Evolutionary conservation across 2,113 vertebrate species (phyloP).

Genomic region (Galemys pyrenaicus): DNA sequence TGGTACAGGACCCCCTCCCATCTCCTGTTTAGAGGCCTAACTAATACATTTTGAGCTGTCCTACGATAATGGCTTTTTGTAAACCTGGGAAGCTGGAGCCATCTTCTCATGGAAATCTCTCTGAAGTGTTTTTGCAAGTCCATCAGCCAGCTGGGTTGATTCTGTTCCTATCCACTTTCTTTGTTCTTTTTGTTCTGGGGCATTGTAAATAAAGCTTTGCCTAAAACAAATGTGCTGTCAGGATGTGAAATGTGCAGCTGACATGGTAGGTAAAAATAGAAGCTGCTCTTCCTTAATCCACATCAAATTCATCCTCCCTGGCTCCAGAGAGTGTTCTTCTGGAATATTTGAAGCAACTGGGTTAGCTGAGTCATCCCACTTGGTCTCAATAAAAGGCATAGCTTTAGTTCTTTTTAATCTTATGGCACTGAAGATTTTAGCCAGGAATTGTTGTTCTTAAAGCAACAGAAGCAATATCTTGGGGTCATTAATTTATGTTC

Average conservation of each 20-base stretch:
- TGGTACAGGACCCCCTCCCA: neutral
- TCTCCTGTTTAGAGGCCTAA: neutral
- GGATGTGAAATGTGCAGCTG: neutral
- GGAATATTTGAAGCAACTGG: conserved; percentile 7
- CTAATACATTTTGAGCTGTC: neutral
- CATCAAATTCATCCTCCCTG: neutral
- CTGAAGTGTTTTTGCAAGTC: neutral
- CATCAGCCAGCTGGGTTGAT: neutral
- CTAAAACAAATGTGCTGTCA: conserved; percentile 1
- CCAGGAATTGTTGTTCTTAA: conserved; percentile 16
- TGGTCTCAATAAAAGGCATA: neutral
- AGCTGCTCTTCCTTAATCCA: neutral
- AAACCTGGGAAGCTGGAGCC: neutral
- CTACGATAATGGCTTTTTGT: neutral
- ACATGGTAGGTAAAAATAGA: conserved; percentile 48
- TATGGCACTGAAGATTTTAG: neutral
- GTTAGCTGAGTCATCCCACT: neutral
- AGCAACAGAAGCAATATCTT: neutral
- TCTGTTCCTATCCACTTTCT: neutral
- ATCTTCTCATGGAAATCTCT: neutral
- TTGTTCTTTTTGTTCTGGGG: neutral
- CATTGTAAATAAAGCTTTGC: conserved; percentile 39
- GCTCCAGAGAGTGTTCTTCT: neutral
- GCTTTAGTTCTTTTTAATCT: conserved; percentile 3
- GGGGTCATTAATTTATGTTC: neutral